Conservation (phyloP, 2,888 invertebrate species). For the Kryphioiulus occultus region DNA sequence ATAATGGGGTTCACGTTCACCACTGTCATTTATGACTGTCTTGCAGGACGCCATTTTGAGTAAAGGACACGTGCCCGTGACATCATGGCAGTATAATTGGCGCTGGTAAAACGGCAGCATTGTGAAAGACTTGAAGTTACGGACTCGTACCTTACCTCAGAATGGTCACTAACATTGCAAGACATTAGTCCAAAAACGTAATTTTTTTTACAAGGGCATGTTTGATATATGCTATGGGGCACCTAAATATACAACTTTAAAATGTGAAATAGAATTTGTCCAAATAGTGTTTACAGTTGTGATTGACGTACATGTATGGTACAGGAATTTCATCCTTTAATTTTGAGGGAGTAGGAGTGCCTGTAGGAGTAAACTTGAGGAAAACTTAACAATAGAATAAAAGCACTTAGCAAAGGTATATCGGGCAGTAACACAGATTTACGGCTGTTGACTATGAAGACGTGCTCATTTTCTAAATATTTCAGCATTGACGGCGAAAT, state of each 20-base stretch:
- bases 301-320: not conserved
- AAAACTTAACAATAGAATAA: constrained; percentile 40
- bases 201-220: too few relatives aligned
- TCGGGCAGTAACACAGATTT: not conserved
- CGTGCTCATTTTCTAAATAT: constrained; percentile 21
- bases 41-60: not conserved
- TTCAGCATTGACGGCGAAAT: not conserved
- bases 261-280: not conserved
- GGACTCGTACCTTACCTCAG: not conserved
- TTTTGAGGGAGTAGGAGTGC: not conserved
- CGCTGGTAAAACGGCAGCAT: constrained; percentile 32
- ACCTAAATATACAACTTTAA: too few relatives aligned
- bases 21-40: not conserved
- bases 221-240: too few relatives aligned
- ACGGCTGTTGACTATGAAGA: constrained; percentile 27
- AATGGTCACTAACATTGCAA: not conserved
- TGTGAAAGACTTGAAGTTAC: not conserved
- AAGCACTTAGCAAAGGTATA: constrained; percentile 36
- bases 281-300: not conserved
- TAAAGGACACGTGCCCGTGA: not conserved
- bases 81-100: constrained; percentile 14
- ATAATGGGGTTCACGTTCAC: too few relatives aligned
- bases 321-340: not conserved
- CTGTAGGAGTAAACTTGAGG: not conserved
- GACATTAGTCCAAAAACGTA: not conserved